phyloP scores from a whole-genome alignment of 2,113 vertebrate species.

The Anoura caudifer region DNA sequence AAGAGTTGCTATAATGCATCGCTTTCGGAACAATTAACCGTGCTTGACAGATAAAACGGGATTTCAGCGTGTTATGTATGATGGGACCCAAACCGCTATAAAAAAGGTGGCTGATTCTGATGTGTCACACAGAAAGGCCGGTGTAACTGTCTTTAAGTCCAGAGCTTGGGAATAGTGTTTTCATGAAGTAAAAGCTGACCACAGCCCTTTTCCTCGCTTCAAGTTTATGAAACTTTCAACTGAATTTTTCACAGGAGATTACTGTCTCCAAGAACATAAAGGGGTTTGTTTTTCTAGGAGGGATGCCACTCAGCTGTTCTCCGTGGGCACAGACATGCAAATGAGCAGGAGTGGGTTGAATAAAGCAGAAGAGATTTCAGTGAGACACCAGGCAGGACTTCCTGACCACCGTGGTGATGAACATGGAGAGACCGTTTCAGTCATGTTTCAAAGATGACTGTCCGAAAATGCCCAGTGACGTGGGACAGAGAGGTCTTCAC shows the following conservation, averaged over 20 bases:
- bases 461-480: conserved; percentile 29
- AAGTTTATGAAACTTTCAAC: conserved; percentile 59
- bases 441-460: conserved; percentile 65
- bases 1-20: neutral
- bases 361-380: conserved; percentile 61
- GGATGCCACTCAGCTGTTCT: conserved; percentile 52
- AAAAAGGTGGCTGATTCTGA: neutral
- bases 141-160: neutral
- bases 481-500: conserved; percentile 10
- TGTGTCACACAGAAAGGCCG: conserved; percentile 1
- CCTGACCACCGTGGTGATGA: conserved; percentile 50
- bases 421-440: conserved; percentile 39
- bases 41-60: neutral
- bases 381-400: conserved; percentile 50
- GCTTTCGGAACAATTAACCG: conserved; percentile 29
- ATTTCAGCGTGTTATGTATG: neutral
- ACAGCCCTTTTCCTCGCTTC: neutral
- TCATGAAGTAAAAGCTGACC: neutral
- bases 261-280: conserved; percentile 73
- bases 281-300: conserved; percentile 58
- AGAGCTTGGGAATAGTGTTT: conserved; percentile 6
- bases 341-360: conserved; percentile 61
- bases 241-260: conserved; percentile 73
- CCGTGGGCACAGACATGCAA: conserved; percentile 40
- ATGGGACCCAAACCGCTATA: neutral